Evolutionary conservation across 2,113 vertebrate genomes (phyloP).

Genomic region (Chloroceryle aenea): DNA sequence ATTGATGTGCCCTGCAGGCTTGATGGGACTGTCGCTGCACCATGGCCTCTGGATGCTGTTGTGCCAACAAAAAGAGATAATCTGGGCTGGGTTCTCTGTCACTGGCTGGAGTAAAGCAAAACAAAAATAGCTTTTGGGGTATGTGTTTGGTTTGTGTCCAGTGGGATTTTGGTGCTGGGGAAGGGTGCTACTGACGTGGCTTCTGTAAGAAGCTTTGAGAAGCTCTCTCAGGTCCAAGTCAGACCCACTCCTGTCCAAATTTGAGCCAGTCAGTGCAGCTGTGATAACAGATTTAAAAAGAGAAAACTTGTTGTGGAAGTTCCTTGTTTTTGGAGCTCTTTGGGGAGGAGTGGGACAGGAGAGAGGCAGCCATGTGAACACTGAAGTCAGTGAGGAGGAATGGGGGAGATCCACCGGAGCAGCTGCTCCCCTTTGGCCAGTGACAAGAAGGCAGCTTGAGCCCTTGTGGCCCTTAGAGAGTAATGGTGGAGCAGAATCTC

Average conservation of each 20-base stretch:
- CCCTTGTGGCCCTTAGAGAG: neutral
- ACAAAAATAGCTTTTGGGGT: neutral
- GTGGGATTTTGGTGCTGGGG: neutral
- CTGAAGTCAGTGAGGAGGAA: neutral
- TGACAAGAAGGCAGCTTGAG: neutral
- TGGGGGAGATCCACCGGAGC: neutral
- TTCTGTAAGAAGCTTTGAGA: neutral
- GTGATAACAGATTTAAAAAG: neutral
- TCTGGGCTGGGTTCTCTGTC: neutral
- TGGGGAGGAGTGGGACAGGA: neutral
- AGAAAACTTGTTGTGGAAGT: neutral
- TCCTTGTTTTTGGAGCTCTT: neutral
- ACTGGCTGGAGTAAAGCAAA: neutral
- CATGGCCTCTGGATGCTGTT: neutral
- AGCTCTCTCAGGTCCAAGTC: neutral
- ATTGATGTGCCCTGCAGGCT: neutral
- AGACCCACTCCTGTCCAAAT: neutral
- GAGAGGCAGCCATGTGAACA: neutral
- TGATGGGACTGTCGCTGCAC: accelerated
- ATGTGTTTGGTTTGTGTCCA: neutral
- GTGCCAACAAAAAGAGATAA: neutral
- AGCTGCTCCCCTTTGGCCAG: neutral
- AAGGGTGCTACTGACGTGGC: neutral
- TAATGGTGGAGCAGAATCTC: neutral
- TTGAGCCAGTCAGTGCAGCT: neutral